Conservation (phyloP, 2,797 vertebrate species). For the Avahi laniger region DNA sequence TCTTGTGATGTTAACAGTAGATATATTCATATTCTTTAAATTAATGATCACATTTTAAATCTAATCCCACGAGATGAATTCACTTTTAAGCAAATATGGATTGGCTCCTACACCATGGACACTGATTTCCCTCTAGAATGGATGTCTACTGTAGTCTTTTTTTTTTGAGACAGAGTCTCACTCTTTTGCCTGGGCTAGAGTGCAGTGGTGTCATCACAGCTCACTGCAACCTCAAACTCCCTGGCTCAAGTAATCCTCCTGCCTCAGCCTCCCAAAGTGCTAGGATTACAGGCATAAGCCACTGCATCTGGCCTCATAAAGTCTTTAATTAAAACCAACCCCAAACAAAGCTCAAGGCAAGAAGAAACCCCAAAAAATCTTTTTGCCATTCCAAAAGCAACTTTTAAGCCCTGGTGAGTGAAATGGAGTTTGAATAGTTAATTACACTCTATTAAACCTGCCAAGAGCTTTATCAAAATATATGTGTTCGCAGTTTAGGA, state of each 20-base stretch:
- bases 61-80: neutral
- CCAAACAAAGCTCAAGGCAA: neutral
- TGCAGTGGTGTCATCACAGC: neutral
- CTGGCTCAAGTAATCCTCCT: neutral
- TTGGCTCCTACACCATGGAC: neutral
- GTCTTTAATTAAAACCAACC: slow-evolving; percentile 20
- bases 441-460: neutral
- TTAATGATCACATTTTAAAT: slow-evolving; percentile 36
- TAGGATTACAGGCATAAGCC: neutral
- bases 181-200: neutral
- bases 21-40: neutral
- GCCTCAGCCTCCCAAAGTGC: neutral
- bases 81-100: slow-evolving; percentile 19
- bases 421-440: slow-evolving; percentile 1
- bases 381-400: neutral
- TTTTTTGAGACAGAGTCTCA: neutral
- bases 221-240: neutral
- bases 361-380: neutral
- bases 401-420: neutral
- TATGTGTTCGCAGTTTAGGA: neutral
- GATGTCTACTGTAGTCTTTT: neutral
- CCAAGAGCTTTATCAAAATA: slow-evolving; percentile 25
- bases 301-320: neutral
- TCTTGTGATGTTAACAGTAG: neutral
- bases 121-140: neutral